A percentile compares a stretch with the other conserved stretches of the same genome.
Conservation (phyloP, 2,797 vertebrate species). For the Mormyrops attenuatus region DNA sequence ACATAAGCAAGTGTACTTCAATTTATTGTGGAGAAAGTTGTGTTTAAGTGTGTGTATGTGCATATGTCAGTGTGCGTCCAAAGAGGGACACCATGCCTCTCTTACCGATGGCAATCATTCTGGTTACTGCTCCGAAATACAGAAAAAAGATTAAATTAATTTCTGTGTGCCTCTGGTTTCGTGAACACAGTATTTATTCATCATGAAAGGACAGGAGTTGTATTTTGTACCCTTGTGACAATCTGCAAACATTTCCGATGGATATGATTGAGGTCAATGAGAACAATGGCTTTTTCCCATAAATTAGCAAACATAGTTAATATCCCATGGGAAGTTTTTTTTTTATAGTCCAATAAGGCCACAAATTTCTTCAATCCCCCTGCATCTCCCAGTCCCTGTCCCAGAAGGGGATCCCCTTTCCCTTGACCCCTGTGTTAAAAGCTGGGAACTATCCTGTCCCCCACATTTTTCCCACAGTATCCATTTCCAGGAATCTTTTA, state of each 20-base stretch:
- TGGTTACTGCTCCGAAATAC: background rate
- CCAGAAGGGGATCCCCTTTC: background rate
- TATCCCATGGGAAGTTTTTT: slow-evolving; percentile 46
- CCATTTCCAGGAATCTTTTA: slow-evolving; percentile 21
- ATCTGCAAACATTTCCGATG: slow-evolving; percentile 31
- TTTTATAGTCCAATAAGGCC: slow-evolving; percentile 44
- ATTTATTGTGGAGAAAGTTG: too few species aligned
- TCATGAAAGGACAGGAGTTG: background rate
- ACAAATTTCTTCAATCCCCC: slow-evolving; percentile 21
- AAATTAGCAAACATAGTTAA: slow-evolving; percentile 53
- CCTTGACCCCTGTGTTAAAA: slow-evolving; percentile 16
- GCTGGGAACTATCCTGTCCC: slow-evolving; percentile 29
- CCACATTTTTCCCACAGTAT: slow-evolving; percentile 35
- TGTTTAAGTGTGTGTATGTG: background rate
- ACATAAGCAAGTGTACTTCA: background rate
- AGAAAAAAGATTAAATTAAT: background rate
- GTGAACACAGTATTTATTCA: background rate
- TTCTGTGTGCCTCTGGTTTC: background rate
- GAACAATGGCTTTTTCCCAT: slow-evolving; percentile 39
- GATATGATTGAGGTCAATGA: slow-evolving; percentile 32
- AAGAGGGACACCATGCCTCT: background rate
- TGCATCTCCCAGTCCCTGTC: background rate
- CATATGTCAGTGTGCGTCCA: background rate
- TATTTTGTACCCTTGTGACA: slow-evolving; percentile 25
- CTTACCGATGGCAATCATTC: background rate